phyloP scores from a whole-genome alignment of 2,113 vertebrate genomes.

The Nerophis lumbriciformis region DNA sequence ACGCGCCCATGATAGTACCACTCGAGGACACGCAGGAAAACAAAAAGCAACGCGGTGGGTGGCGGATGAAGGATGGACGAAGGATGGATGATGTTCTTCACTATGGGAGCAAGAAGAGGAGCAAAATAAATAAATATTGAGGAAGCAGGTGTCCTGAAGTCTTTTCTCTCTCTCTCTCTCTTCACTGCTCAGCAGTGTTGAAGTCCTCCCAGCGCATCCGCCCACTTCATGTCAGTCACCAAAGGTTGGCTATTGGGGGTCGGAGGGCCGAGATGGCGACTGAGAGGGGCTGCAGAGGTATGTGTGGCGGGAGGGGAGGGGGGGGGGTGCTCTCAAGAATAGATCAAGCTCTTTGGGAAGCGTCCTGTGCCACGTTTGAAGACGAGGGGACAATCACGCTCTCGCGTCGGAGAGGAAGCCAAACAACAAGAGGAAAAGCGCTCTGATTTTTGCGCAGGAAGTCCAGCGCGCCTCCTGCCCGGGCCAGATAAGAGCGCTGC shows the following conservation, averaged over 20 bases:
- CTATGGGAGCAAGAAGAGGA: slow-evolving; percentile 17
- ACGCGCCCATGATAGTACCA: slow-evolving; percentile 79
- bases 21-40: slow-evolving; percentile 64
- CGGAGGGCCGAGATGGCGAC: slow-evolving; percentile 53
- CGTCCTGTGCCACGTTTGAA: slow-evolving; percentile 99
- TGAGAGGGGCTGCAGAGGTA: slow-evolving; percentile 45
- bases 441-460: slow-evolving; percentile 99
- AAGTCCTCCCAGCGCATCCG: slow-evolving; percentile 46
- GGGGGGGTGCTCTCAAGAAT: slow-evolving; percentile 77
- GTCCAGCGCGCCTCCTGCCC: slow-evolving; percentile 93
- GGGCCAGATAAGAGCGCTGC: slow-evolving; percentile 92
- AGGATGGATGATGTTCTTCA: slow-evolving; percentile 35
- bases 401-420: slow-evolving; percentile 94
- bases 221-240: slow-evolving; percentile 13
- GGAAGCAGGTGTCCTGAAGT: slow-evolving; percentile 52
- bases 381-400: slow-evolving; percentile 98
- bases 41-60: slow-evolving; percentile 66
- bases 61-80: slow-evolving; percentile 53
- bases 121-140: slow-evolving; percentile 64
- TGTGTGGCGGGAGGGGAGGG: slow-evolving; percentile 27
- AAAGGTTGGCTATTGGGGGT: background rate
- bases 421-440: slow-evolving; percentile 99
- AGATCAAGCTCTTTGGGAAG: slow-evolving; percentile 99
- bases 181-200: slow-evolving; percentile 64
- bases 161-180: slow-evolving; percentile 13